Evolutionary conservation across 2,888 invertebrate species (phyloP).

Genomic region (Caenorhabditis afra): DNA sequence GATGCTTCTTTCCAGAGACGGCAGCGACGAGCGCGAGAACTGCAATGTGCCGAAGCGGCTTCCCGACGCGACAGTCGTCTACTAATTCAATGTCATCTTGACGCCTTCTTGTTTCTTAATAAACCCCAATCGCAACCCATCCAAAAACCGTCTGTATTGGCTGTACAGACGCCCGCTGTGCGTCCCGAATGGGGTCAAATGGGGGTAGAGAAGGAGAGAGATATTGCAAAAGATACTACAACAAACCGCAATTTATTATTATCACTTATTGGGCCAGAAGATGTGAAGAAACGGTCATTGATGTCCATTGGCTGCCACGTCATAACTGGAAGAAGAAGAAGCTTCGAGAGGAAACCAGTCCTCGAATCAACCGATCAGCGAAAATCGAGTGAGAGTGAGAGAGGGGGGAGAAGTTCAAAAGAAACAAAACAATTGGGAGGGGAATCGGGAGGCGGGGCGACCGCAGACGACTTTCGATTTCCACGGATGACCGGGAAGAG

Average conservation of each 20-base stretch:
- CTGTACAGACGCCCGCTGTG: conserved; percentile 32
- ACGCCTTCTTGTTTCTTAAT: conserved; percentile 39
- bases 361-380: conserved; percentile 24
- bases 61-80: conserved; percentile 40
- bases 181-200: conserved; percentile 47
- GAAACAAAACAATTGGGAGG: conserved; percentile 42
- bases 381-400: no score
- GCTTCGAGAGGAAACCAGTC: conserved; percentile 27
- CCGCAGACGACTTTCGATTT: conserved; percentile 50
- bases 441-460: conserved; percentile 6
- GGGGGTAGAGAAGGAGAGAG: conserved; percentile 2
- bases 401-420: conserved; percentile 33
- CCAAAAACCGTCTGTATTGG: conserved; percentile 43
- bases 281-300: conserved; percentile 12
- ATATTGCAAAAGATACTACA: conserved; percentile 24
- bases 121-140: conserved; percentile 50
- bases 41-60: conserved; percentile 34
- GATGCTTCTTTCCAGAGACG: conserved; percentile 56
- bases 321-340: conserved; percentile 3
- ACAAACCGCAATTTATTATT: conserved; percentile 36
- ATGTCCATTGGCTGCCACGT: conserved; percentile 28
- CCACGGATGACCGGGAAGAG: conserved; percentile 24
- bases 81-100: conserved; percentile 16
- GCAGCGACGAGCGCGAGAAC: conserved; percentile 64
- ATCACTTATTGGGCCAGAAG: neutral